phyloP scores from a whole-genome alignment of 2,888 invertebrate genomes.

The Papilio demoleus region DNA sequence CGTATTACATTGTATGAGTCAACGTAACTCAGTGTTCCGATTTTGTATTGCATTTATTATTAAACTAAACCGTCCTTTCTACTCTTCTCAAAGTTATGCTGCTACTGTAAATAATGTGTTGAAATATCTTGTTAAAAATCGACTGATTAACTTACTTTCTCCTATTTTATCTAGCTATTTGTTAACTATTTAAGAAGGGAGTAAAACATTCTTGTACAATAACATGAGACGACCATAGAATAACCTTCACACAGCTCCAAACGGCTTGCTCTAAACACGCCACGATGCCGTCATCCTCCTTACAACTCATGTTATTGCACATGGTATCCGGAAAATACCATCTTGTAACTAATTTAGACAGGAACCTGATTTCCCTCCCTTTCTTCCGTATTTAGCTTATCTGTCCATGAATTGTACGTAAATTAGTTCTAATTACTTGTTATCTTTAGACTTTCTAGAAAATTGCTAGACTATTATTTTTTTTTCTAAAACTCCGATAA shows the following conservation, averaged over 20 bases:
- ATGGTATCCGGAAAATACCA: neutral
- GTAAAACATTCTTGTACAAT: neutral
- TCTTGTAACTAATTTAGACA: neutral
- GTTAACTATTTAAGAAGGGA: neutral
- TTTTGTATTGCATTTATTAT: slow-evolving; percentile 31
- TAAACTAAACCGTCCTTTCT: slow-evolving; percentile 37
- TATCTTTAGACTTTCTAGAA: neutral
- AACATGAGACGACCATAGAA: neutral
- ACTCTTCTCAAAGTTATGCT: slow-evolving; percentile 28
- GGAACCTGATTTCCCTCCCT: neutral
- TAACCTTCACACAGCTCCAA: neutral
- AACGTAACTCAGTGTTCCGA: slow-evolving; percentile 5
- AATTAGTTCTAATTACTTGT: neutral
- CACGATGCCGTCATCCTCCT: neutral
- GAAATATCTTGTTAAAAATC: neutral
- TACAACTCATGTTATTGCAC: neutral
- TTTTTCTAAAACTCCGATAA: neutral
- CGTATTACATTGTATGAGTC: slow-evolving; percentile 2
- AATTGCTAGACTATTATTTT: neutral
- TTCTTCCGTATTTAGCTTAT: neutral
- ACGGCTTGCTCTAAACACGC: neutral
- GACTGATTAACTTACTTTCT: slow-evolving; percentile 13
- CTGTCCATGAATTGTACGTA: neutral
- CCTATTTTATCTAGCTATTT: slow-evolving; percentile 5
- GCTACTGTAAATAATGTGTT: slow-evolving; percentile 6